These are phyloP conservation scores for Nycticebus coucang DNA, from an alignment of 2,113 vertebrate species.

Conservation along the genomic window DNA sequence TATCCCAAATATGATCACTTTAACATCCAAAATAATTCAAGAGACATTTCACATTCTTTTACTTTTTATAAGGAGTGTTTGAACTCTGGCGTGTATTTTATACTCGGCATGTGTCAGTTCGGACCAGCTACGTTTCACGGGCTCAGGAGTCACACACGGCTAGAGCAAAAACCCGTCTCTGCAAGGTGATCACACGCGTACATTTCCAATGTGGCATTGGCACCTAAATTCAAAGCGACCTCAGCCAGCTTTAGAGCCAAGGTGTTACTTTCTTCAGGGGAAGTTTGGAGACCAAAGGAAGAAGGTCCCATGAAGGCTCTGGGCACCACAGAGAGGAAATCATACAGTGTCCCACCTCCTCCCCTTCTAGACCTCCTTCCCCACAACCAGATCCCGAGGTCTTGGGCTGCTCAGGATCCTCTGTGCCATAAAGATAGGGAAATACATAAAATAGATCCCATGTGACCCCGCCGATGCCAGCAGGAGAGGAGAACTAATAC, in stretches of 20 bases:
- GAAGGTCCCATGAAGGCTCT: not conserved
- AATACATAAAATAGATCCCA: not conserved
- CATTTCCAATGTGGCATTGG: not conserved
- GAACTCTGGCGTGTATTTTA: not conserved
- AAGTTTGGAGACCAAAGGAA: not conserved
- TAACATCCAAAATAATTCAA: not conserved
- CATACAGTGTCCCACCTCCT: not conserved
- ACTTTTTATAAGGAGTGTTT: not conserved
- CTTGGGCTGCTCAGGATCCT: not conserved
- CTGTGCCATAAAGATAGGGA: not conserved
- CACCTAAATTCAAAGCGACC: not conserved
- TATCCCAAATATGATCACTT: not conserved
- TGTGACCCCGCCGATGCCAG: not conserved
- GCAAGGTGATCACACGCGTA: too few relatives aligned
- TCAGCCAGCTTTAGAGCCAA: not conserved
- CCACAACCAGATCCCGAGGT: not conserved
- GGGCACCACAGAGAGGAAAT: not conserved
- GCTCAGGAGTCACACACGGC: fast-evolving
- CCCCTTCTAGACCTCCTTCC: not conserved
- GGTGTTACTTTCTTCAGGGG: not conserved
- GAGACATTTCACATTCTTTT: not conserved
- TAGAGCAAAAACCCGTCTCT: not conserved
- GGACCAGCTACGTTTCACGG: not conserved
- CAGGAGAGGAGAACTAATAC: not conserved
- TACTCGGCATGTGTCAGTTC: not conserved